Percentiles rank a stretch among this genome's conserved stretches.
Conservation (phyloP, 2,113 vertebrate species). For the Seriola quinqueradiata region DNA sequence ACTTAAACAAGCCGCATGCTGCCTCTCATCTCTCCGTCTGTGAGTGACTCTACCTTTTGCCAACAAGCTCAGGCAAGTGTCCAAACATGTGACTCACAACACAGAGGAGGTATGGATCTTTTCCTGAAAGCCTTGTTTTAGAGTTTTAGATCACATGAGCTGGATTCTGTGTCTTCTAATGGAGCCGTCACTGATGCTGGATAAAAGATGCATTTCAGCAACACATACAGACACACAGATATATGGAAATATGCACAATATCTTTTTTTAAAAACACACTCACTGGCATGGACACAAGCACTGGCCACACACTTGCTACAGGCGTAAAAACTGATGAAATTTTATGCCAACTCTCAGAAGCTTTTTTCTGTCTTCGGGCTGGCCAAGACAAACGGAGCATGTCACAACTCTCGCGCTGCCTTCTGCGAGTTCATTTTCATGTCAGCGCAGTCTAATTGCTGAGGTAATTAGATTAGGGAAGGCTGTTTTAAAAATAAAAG, state of each 20-base stretch:
- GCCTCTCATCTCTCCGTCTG: slow-evolving; percentile 45
- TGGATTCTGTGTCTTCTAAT: slow-evolving; percentile 3
- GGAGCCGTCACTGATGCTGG: slow-evolving; percentile 1
- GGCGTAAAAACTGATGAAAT: slow-evolving; percentile 53
- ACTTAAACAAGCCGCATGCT: slow-evolving; percentile 37
- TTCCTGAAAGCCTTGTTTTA: slow-evolving; percentile 44
- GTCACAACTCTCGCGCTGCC: slow-evolving; percentile 29
- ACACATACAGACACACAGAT: neutral
- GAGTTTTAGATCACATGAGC: slow-evolving; percentile 19
- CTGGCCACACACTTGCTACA: slow-evolving; percentile 42
- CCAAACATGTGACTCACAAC: slow-evolving; percentile 52
- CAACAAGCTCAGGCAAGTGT: slow-evolving; percentile 45
- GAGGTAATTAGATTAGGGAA: slow-evolving; percentile 73
- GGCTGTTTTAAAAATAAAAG: slow-evolving; percentile 70
- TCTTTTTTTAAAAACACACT: slow-evolving; percentile 11
- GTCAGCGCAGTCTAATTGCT: slow-evolving; percentile 69
- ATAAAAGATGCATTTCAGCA: neutral
- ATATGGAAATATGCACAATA: neutral
- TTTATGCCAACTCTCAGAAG: slow-evolving; percentile 63
- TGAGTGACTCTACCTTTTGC: slow-evolving; percentile 43
- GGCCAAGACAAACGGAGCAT: slow-evolving; percentile 48
- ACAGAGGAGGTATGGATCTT: slow-evolving; percentile 32
- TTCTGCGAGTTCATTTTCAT: slow-evolving; percentile 65
- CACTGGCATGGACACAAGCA: slow-evolving; percentile 1
- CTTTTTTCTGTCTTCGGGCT: slow-evolving; percentile 37